Evolutionary conservation across 2,797 vertebrate species (phyloP).

Genomic region (Lepidocolaptes lacrymiger): DNA sequence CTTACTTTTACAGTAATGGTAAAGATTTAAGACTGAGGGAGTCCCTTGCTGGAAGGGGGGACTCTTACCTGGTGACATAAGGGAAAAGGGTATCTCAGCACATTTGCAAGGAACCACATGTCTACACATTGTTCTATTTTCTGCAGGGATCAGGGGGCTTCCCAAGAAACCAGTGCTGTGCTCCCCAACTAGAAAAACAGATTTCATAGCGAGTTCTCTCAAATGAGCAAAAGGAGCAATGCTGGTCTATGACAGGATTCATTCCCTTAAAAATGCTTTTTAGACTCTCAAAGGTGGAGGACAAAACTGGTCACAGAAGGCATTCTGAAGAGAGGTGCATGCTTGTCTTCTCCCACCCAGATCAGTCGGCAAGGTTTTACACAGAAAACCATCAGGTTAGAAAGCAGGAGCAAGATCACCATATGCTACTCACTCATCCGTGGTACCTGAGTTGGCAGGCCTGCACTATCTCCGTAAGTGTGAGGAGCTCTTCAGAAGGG

Average conservation of each 20-base stretch:
- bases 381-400: background rate
- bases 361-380: background rate
- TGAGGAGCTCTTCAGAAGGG: background rate
- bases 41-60: background rate
- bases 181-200: background rate
- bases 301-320: background rate
- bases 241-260: background rate
- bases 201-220: background rate
- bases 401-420: background rate
- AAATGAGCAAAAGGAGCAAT: background rate
- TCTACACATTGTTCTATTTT: background rate
- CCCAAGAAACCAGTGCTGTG: background rate
- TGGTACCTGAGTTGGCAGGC: background rate
- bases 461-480: rapidly evolving
- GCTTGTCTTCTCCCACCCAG: background rate
- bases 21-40: background rate
- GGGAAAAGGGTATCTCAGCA: background rate
- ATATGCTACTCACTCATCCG: rapidly evolving
- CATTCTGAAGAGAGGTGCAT: background rate
- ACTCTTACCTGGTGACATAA: background rate
- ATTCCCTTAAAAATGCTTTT: background rate
- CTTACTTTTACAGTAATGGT: background rate
- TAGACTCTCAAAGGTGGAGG: background rate
- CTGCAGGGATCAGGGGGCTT: background rate
- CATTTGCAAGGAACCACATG: background rate